Evolutionary conservation across 2,113 vertebrate species (phyloP), one percentile per base, ranked within the genome.

Genomic region (Proterorhinus semilunaris): DNA sequence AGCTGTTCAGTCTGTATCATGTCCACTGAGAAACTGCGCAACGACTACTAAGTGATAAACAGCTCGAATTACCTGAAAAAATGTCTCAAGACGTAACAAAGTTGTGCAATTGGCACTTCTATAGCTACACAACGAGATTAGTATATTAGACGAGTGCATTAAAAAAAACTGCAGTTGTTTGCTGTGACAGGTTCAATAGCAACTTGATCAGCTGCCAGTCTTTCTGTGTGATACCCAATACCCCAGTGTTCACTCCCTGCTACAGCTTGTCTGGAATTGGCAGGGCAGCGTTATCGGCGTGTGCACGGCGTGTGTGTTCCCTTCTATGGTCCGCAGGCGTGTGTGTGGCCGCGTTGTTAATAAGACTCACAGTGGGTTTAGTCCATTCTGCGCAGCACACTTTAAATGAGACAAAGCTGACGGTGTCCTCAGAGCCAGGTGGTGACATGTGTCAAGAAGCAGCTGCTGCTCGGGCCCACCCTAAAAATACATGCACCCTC

Each of bases 391-490:
- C 76, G 69, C 47, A 50, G 44, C 79, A 82, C 77, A 76, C 75
- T 83, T 70, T 85, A 81, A 83, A 83, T 82, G 51, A 83, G 87
- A 92, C 91, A 92, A 92, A 90, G 87, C 73, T 75, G 89, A 82
- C 69, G 82, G 83, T 90, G 87, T 91, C 88, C 83, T 76, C 74
- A 68, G 84, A 84, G 84, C 83, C 84, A 85, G 85, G 88, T 84
- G 86, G 84, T 71, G 77, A 91, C 87, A 91, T 89, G 80, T 88
- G 90, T 90, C 88, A 90, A 84, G 83, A 65, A 65, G 82, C 90
- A 93, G 91, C 92, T 92, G 89, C 78, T 47, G 44, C 58, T 84
- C 21, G 10, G 74, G 74, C 78, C 82, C 83, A 78, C 85, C 88
- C 89, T 91, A 91, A 91, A 92, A 90, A 91, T 91, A 92, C 78